A percentile compares a stretch with the other conserved stretches of the same genome.
Evolutionary conservation across 2,888 invertebrate species (phyloP).

Genomic region (Callyntrura sp.): DNA sequence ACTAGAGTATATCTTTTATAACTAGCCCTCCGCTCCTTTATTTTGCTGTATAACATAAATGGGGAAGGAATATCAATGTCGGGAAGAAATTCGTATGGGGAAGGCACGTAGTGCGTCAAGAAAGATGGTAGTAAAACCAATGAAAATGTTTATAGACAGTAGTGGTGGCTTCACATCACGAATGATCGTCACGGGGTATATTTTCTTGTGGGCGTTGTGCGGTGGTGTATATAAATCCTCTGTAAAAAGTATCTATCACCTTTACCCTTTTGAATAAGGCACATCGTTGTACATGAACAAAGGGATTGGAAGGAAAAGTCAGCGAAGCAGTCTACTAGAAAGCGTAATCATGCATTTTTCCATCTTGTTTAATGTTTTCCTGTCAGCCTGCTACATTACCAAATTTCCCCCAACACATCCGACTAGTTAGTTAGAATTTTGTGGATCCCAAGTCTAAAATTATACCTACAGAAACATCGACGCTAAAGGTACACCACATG

Average conservation of each 20-base stretch:
- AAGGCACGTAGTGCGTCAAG: slow-evolving; percentile 5
- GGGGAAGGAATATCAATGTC: background rate
- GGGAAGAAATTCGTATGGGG: slow-evolving; percentile 16
- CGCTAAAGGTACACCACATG: no score
- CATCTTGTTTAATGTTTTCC: background rate
- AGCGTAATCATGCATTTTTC: slow-evolving; percentile 29
- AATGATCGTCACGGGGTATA: slow-evolving; percentile 40
- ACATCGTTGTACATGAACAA: background rate
- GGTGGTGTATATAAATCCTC: background rate
- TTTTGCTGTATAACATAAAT: no score
- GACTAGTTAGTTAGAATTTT: background rate
- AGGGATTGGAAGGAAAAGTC: background rate
- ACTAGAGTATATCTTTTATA: no score
- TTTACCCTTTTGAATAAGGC: background rate
- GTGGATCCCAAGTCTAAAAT: background rate
- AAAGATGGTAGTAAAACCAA: slow-evolving; percentile 16
- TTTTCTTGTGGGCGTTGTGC: slow-evolving; percentile 53
- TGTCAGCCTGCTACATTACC: background rate
- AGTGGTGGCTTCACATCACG: slow-evolving; percentile 3
- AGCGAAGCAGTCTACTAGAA: background rate
- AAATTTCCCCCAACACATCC: background rate
- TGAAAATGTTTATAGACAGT: slow-evolving; percentile 26
- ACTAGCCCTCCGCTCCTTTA: no score
- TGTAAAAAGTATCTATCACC: background rate
- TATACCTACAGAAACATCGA: slow-evolving; percentile 4